Conservation (phyloP, 2,888 invertebrate genomes). For the Drosophila prostipennis region DNA sequence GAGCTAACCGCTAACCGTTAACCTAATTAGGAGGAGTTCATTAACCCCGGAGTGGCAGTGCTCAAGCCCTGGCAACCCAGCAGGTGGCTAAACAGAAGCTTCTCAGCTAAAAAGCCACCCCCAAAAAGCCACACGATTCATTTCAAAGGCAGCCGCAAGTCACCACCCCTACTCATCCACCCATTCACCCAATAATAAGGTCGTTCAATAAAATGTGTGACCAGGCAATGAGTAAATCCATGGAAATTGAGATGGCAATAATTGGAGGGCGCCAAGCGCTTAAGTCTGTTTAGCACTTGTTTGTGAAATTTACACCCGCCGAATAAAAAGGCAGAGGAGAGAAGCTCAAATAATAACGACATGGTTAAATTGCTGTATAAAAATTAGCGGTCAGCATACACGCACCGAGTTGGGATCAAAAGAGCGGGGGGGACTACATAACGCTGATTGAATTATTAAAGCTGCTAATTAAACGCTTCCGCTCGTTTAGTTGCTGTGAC, state of each 20-base stretch:
- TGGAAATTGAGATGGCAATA: slow-evolving; percentile 41
- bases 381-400: slow-evolving; percentile 44
- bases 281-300: slow-evolving; percentile 59
- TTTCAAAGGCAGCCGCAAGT: slow-evolving; percentile 55
- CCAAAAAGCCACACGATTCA: slow-evolving; percentile 56
- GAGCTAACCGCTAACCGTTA: slow-evolving; percentile 26
- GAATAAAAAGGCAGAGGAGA: slow-evolving; percentile 11
- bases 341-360: slow-evolving; percentile 14
- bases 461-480: slow-evolving; percentile 78
- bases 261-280: slow-evolving; percentile 54
- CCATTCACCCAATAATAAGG: slow-evolving; percentile 11
- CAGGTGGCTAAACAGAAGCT: slow-evolving; percentile 31
- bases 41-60: slow-evolving; percentile 49
- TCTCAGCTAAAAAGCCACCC: slow-evolving; percentile 27
- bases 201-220: slow-evolving; percentile 38
- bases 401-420: neutral
- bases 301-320: slow-evolving; percentile 53
- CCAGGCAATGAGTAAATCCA: slow-evolving; percentile 33
- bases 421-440: neutral
- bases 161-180: neutral
- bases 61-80: slow-evolving; percentile 50
- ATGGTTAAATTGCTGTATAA: slow-evolving; percentile 37
- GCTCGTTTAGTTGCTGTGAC: slow-evolving; percentile 68
- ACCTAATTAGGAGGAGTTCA: slow-evolving; percentile 59
- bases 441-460: slow-evolving; percentile 76